Evolutionary conservation across 2,888 invertebrate genomes (phyloP), one percentile per base, ranked within the genome.

Genomic region (Orchesella flavescens): DNA sequence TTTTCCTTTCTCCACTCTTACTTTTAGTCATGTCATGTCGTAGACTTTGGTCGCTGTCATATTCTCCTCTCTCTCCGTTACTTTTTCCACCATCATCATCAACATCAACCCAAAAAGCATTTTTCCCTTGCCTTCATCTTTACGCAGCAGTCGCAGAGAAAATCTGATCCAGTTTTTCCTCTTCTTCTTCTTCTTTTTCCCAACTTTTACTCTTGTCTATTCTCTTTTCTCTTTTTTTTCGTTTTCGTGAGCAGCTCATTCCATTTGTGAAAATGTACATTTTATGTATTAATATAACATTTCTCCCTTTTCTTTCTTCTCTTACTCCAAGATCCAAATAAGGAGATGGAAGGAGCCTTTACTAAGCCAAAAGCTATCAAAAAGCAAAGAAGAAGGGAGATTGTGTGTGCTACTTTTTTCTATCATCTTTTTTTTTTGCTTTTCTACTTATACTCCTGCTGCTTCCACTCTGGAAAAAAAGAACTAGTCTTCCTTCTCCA

Each of bases 381-480:
- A 76, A 78, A 71, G 61, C 71, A 72, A 43, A 55, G 55, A 46
- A 71, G 61, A 53, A 63, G 57, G 55, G 43, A 68, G 65, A 66
- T 69, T 61, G 23, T 46, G 81, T 79, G 81, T 74, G 74, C 81
- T 81, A 81, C 81, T 81, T 81, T 43, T 49, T 73, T 65, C 75
- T 49, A 80, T 80, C 73, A 80, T 80, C 65, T 43, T 79, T 19
- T 34, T 53, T 59, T 24, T 24, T 34, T 77, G 44, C 61, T 49
- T 68, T 23, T 53, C 71, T 71, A 7, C 34, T 17, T 57, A 7
- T 10, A n/a, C 59, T 66, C 61, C 49, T 43, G 57, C 78, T 49
- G 12, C 71, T 24, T 78, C 66, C 43, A 66, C 59, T 53, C 77
- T 43, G 19, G 73, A 21, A 34, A 21, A 34, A 73, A 73, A 59